These are phyloP conservation scores for Sula dactylatra DNA, from an alignment of 2,113 vertebrate genomes.

Conservation along the genomic window DNA sequence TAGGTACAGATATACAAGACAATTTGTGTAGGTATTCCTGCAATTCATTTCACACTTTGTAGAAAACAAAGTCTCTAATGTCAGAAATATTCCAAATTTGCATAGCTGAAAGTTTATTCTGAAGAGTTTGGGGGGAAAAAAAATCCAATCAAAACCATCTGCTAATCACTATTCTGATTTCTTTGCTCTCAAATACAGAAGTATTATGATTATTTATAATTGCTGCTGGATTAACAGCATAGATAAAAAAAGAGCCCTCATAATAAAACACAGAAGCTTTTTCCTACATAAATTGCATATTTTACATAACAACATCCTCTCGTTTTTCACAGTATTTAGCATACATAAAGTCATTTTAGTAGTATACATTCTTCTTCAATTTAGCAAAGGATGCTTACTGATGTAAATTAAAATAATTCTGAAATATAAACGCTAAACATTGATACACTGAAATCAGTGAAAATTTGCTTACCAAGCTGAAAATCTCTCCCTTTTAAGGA, in stretches of 20 bases:
- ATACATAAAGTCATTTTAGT: background rate
- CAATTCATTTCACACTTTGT: background rate
- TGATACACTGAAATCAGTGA: background rate
- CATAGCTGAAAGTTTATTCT: background rate
- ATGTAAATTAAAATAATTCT: background rate
- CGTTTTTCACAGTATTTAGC: background rate
- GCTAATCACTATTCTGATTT: background rate
- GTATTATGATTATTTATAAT: background rate
- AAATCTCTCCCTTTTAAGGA: background rate
- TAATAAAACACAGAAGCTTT: background rate
- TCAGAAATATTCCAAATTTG: background rate
- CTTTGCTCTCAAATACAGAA: background rate
- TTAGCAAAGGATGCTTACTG: background rate
- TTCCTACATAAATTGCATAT: background rate
- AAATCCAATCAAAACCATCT: background rate
- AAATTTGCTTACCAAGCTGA: background rate
- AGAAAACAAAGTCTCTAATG: background rate
- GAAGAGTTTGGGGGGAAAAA: background rate
- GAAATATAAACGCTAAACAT: background rate
- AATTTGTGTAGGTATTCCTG: background rate
- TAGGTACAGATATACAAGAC: background rate
- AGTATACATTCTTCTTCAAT: background rate
- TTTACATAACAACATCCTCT: background rate
- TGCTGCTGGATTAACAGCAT: background rate
- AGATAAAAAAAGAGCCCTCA: background rate